phyloP scores from a whole-genome alignment of 2,797 vertebrate genomes.

The Neosalanx taihuensis region DNA sequence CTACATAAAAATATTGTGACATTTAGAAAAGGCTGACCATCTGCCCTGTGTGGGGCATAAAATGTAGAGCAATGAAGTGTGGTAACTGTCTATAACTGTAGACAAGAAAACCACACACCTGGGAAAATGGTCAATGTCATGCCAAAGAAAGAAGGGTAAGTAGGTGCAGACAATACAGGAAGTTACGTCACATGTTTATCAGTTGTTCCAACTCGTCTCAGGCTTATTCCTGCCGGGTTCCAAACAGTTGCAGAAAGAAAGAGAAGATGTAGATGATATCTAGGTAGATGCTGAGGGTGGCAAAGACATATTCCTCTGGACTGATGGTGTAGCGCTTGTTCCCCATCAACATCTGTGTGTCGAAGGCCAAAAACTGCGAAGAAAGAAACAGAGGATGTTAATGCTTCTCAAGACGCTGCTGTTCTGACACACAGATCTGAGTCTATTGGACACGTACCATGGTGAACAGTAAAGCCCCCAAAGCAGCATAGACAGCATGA shows the following conservation, averaged over 20 bases:
- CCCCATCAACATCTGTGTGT: slow-evolving; percentile 92
- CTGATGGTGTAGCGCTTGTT: slow-evolving; percentile 84
- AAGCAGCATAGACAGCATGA: slow-evolving; percentile 77
- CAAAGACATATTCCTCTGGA: slow-evolving; percentile 92
- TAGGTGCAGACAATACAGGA: slow-evolving; percentile 21
- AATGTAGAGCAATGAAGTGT: background rate
- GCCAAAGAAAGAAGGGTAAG: slow-evolving; percentile 35
- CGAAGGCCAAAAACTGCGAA: slow-evolving; percentile 88
- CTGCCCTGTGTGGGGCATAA: too few relatives aligned
- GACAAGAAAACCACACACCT: slow-evolving; percentile 27
- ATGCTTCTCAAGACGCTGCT: background rate
- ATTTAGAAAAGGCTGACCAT: too few relatives aligned
- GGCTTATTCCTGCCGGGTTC: slow-evolving; percentile 73
- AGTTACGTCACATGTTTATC: slow-evolving; percentile 3
- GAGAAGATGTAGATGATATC: slow-evolving; percentile 94
- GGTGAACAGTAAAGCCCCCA: slow-evolving; percentile 88
- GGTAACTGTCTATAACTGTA: slow-evolving; percentile 3
- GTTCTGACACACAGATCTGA: background rate
- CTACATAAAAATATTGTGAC: too few relatives aligned
- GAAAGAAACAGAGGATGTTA: slow-evolving; percentile 30
- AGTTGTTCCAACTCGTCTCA: background rate
- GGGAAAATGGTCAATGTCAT: slow-evolving; percentile 37
- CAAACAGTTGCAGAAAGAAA: slow-evolving; percentile 90
- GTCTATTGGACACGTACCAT: slow-evolving; percentile 75
- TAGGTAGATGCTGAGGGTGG: slow-evolving; percentile 90